These are phyloP conservation scores for Otolemur crassicaudatus DNA, from an alignment of 2,797 vertebrate genomes.

Conservation along the genomic window DNA sequence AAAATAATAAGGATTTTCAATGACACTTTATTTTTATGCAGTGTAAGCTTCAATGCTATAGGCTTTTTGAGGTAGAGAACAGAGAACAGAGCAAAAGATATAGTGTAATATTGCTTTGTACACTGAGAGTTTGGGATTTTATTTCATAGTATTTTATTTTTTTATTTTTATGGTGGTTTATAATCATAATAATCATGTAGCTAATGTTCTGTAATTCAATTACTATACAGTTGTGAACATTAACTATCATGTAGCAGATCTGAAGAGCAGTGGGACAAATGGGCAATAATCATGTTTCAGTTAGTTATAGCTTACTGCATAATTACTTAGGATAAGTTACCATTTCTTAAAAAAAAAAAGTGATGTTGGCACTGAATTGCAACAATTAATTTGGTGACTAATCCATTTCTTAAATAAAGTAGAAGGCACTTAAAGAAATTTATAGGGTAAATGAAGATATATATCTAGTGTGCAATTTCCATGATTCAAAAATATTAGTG, in stretches of 20 bases:
- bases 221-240: constrained; percentile 82
- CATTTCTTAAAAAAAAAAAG: constrained; percentile 74
- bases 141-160: constrained; percentile 78
- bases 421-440: constrained; percentile 50
- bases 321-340: constrained; percentile 83
- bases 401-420: constrained; percentile 63
- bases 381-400: constrained; percentile 74
- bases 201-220: constrained; percentile 88
- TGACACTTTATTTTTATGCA: background rate
- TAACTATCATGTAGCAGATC: constrained; percentile 83
- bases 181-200: constrained; percentile 82
- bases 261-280: constrained; percentile 84
- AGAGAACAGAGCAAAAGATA: background rate
- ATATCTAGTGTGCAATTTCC: background rate
- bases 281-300: constrained; percentile 82
- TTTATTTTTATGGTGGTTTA: constrained; percentile 80
- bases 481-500: background rate
- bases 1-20: background rate
- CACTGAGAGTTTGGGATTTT: constrained; percentile 77
- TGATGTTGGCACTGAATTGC: constrained; percentile 73
- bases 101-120: constrained; percentile 52
- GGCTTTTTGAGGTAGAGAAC: background rate
- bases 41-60: background rate
- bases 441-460: constrained; percentile 38
- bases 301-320: constrained; percentile 81